Percentiles rank a stretch among this genome's conserved stretches.
phyloP scores from a whole-genome alignment of 2,113 vertebrate genomes.

The Alligator sinensis region DNA sequence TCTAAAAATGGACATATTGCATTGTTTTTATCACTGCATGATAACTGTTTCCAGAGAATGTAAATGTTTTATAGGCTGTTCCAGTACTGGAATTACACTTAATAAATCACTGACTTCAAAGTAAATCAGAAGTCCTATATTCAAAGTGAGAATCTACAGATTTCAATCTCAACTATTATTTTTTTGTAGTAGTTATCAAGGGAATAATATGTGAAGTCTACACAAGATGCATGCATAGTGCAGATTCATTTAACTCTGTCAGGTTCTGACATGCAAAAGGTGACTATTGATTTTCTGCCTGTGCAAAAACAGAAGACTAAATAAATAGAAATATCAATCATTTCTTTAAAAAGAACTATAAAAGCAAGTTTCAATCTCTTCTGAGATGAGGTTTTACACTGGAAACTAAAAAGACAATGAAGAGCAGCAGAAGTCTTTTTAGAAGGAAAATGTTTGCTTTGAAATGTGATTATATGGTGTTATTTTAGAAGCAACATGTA shows the following conservation, averaged over 20 bases:
- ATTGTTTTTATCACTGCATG: neutral
- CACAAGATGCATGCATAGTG: neutral
- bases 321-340: neutral
- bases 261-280: conserved; percentile 18
- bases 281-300: conserved; percentile 39
- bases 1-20: conserved; percentile 12
- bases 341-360: neutral
- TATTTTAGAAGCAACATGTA: neutral
- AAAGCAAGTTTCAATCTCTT: neutral
- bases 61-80: conserved; percentile 29
- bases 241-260: conserved; percentile 16
- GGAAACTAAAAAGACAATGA: neutral
- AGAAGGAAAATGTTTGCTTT: neutral
- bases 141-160: neutral
- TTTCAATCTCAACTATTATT: neutral
- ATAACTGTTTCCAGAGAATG: neutral
- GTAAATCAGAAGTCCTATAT: neutral
- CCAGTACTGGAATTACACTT: neutral
- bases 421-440: neutral
- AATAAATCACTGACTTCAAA: conserved; percentile 21
- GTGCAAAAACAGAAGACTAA: neutral
- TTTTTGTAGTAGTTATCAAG: neutral
- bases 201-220: neutral
- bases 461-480: neutral
- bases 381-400: neutral